Percentiles rank a stretch among this genome's conserved stretches.
phyloP scores from a whole-genome alignment of 1,140 invertebrate species.

The Achroia grisella region DNA sequence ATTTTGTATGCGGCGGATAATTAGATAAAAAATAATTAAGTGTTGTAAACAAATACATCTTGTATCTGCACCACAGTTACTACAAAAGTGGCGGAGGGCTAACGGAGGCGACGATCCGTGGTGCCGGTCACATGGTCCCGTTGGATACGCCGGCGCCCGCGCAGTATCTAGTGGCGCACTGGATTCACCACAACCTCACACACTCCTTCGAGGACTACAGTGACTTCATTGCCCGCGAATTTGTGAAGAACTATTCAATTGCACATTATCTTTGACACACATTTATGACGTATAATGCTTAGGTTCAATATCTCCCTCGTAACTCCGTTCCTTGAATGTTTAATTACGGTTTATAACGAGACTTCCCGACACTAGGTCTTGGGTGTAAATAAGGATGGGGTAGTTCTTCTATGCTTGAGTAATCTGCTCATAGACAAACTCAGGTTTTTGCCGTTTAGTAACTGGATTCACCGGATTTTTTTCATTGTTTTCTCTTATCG shows the following conservation, averaged over 20 bases:
- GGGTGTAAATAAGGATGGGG: no score
- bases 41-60: constrained; percentile 17
- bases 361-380: no score
- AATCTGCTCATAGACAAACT: no score
- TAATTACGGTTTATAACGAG: no score
- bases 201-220: constrained; percentile 15
- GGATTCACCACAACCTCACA: constrained; percentile 64
- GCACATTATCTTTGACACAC: no score
- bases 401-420: no score
- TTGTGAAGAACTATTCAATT: constrained; percentile 23
- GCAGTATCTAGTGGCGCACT: constrained; percentile 78
- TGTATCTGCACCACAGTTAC: constrained; percentile 67
- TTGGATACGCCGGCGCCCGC: constrained; percentile 79
- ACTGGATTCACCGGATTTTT: no score
- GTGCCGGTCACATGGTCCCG: constrained; percentile 85
- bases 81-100: constrained; percentile 76
- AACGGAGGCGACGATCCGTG: constrained; percentile 79
- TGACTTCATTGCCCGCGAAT: constrained; percentile 20
- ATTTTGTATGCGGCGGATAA: neutral
- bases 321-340: no score
- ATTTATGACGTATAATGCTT: no score
- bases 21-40: neutral
- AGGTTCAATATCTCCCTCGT: no score
- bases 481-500: no score
- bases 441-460: no score